Conservation (phyloP, 2,113 vertebrate genomes). For the Gavialis gangeticus region DNA sequence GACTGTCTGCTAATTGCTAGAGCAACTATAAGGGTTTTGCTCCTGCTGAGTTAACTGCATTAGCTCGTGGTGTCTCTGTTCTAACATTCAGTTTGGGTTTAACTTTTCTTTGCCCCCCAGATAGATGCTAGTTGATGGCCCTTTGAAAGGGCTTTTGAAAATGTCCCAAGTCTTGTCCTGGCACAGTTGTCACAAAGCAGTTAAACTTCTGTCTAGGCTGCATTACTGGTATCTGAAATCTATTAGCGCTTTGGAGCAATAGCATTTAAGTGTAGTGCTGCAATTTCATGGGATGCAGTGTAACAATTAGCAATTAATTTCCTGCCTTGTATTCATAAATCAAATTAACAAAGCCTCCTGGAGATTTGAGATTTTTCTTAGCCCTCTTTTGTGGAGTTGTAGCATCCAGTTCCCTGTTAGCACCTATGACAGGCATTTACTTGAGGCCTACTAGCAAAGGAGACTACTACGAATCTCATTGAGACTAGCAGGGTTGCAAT, state of each 20-base stretch:
- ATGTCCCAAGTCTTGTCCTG: neutral
- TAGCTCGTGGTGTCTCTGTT: fast-evolving
- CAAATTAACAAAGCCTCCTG: constrained; percentile 55
- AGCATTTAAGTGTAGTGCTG: neutral
- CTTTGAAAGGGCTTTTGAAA: neutral
- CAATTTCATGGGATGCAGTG: neutral
- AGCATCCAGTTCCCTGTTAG: constrained; percentile 40
- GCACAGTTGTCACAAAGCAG: neutral
- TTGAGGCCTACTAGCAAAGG: constrained; percentile 49
- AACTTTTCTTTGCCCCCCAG: neutral
- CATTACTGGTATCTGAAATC: neutral
- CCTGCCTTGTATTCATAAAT: constrained; percentile 59
- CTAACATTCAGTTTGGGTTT: neutral
- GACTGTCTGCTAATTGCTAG: neutral
- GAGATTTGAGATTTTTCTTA: constrained; percentile 14
- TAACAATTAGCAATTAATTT: constrained; percentile 57
- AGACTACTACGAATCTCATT: constrained; percentile 14
- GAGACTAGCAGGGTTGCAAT: constrained; percentile 8
- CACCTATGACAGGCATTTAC: constrained; percentile 52
- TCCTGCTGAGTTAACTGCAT: neutral
- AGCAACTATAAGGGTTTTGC: neutral
- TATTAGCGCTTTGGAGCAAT: neutral
- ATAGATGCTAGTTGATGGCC: neutral
- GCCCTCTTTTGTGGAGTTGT: constrained; percentile 36
- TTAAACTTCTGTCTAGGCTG: neutral